A percentile compares a stretch with the other conserved stretches of the same genome.
These are phyloP conservation scores for Clarias pachynema DNA, from an alignment of 2,797 vertebrate genomes.

Conservation along the genomic window DNA sequence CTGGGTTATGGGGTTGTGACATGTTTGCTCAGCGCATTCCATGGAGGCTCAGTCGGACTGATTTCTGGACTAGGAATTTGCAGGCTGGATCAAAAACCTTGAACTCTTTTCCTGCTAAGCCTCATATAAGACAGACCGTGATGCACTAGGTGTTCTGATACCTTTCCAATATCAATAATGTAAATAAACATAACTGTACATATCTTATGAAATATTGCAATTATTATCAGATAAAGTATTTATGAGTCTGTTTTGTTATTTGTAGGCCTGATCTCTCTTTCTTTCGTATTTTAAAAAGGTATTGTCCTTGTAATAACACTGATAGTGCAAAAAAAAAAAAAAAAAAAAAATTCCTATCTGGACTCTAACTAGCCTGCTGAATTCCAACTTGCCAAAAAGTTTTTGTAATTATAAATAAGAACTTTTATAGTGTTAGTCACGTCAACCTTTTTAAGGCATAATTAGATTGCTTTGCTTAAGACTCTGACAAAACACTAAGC, in stretches of 20 bases:
- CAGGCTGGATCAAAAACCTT: too few species aligned
- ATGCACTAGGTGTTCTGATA: too few species aligned
- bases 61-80: too few species aligned
- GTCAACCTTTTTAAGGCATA: conserved; percentile 22
- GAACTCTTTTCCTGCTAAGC: too few species aligned
- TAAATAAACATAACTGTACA: neutral
- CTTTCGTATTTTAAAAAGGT: neutral
- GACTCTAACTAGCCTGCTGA: neutral
- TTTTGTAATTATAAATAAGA: conserved; percentile 29
- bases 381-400: conserved; percentile 9
- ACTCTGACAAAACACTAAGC: neutral
- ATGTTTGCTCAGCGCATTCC: too few species aligned
- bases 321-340: too few species aligned
- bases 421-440: conserved; percentile 2
- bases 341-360: neutral
- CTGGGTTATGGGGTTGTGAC: too few species aligned
- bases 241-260: neutral
- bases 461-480: conserved; percentile 37
- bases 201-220: neutral
- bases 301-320: neutral
- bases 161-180: neutral
- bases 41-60: too few species aligned
- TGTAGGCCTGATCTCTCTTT: neutral
- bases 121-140: too few species aligned
- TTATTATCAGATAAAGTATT: neutral